These are phyloP conservation scores for Saccostrea glomerata DNA, from an alignment of 1,140 invertebrate species.

Conservation along the genomic window DNA sequence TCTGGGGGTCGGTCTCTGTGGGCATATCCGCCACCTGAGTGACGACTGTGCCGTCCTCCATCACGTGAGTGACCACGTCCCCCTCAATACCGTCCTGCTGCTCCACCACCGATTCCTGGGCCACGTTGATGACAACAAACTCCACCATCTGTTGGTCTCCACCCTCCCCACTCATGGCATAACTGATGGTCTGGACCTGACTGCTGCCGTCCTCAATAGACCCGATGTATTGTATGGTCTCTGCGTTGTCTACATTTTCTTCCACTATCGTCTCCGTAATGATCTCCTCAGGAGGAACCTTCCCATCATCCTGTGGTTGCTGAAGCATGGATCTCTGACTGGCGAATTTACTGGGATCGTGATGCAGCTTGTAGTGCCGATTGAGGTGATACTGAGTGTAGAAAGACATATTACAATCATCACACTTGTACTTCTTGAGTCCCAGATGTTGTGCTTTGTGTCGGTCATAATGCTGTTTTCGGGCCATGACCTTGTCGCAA, in stretches of 20 bases:
- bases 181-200: slow-evolving; percentile 40
- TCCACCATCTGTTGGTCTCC: slow-evolving; percentile 39
- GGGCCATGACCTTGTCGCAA: slow-evolving; percentile 31
- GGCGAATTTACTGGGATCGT: neutral
- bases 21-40: neutral
- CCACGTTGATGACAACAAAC: slow-evolving; percentile 34
- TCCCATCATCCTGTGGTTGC: neutral
- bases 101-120: slow-evolving; percentile 25
- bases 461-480: slow-evolving; percentile 37
- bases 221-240: slow-evolving; percentile 29
- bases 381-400: slow-evolving; percentile 41
- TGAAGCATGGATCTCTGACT: neutral
- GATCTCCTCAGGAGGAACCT: slow-evolving; percentile 19
- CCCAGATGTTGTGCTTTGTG: slow-evolving; percentile 36
- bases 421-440: slow-evolving; percentile 39
- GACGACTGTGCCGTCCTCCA: neutral
- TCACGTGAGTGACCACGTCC: neutral
- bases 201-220: neutral
- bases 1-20: neutral
- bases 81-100: neutral
- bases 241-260: neutral
- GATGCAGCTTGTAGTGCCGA: slow-evolving; percentile 21
- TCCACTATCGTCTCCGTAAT: slow-evolving; percentile 26
- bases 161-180: slow-evolving; percentile 3
- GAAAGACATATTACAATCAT: slow-evolving; percentile 27